Evolutionary conservation across 1,140 invertebrate species (phyloP).

Genomic region (Bombyx mori): DNA sequence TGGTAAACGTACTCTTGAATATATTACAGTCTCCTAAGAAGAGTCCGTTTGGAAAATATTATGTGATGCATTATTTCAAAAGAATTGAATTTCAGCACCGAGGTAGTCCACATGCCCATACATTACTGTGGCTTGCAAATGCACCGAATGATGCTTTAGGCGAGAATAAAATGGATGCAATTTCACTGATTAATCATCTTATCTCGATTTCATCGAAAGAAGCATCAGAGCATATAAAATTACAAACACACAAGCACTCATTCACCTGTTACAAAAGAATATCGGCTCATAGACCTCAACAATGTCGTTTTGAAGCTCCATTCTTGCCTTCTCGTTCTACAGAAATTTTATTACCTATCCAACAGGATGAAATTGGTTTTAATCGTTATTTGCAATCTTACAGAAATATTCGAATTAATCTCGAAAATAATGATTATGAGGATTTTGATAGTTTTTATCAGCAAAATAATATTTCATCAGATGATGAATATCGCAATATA

Average conservation of each 20-base stretch:
- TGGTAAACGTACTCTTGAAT: slow-evolving; percentile 18
- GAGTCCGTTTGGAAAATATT: slow-evolving; percentile 39
- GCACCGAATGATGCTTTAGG: slow-evolving; percentile 11
- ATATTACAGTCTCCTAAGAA: slow-evolving; percentile 29
- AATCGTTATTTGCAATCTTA: not conserved
- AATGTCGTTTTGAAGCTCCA: slow-evolving; percentile 21
- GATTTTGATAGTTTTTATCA: slow-evolving; percentile 12
- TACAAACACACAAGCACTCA: slow-evolving; percentile 12
- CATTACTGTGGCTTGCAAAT: slow-evolving; percentile 17
- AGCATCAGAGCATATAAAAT: slow-evolving; percentile 12
- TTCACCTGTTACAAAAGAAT: slow-evolving; percentile 14
- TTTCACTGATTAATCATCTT: slow-evolving; percentile 8
- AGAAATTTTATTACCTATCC: slow-evolving; percentile 9
- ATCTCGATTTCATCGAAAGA: slow-evolving; percentile 14
- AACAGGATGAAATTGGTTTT: not conserved
- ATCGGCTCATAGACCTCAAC: slow-evolving; percentile 5
- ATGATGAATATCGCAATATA: slow-evolving; percentile 14
- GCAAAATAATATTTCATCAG: slow-evolving; percentile 12
- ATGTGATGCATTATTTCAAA: slow-evolving; percentile 39
- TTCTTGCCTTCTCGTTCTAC: slow-evolving; percentile 20
- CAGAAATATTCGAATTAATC: slow-evolving; percentile 5
- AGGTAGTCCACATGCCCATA: slow-evolving; percentile 34
- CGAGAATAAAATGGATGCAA: slow-evolving; percentile 5
- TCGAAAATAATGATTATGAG: slow-evolving; percentile 11
- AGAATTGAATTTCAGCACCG: slow-evolving; percentile 64